Base-by-base conservation (phyloP, 2,888 invertebrate genomes). In the Kryphioiulus occultus region DNA sequence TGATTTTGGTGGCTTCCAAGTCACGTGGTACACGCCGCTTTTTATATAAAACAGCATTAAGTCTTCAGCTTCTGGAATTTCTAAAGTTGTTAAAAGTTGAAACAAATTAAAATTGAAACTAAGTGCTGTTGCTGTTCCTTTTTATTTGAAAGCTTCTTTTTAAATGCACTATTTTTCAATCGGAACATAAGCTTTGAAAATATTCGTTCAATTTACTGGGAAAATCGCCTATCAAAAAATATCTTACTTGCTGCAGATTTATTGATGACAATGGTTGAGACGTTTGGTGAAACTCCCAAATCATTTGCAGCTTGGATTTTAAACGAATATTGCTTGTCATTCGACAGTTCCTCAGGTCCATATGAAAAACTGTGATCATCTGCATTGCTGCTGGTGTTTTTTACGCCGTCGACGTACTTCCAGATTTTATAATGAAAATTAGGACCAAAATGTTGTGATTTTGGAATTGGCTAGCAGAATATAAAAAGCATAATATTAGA, bases 271-370 rank as follows among this genome's bases (percentile, higher is more conserved):
- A 78, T 78, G 26, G 78, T 78, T 78, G 1, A 15, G 0, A 15
- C 30, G 26, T 78, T 30, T 26, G 26, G 78, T 0, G 78, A 78
- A 78, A 26, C 15, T 78, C 78, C 78, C 12, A 30, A 15, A 78
- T 78, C 30, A 78, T 78, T 78, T 15, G 30, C 78, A 30, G 78
- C 78, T 78, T 78, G 78, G 30, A 78, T 78, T 78, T 26, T 30
- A 30, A 78, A 78, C 78, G 10, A 30, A 78, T 78, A 78, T 15
- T 30, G 30, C 78, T 78, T 30, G 78, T 78, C 15, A 30, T 78
- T 78, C 0, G 15, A 26, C 1, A 78, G 78, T 30, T 26, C 10
- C 26, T 12, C 30, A 30, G 78, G 30, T 78, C 78, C 30, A 30
- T 30, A 78, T 30, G 78, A 78, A 30, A 30, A 78, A 15, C 78